These are phyloP conservation scores for Smutsia gigantea DNA, from an alignment of 2,797 vertebrate genomes.

Conservation along the genomic window DNA sequence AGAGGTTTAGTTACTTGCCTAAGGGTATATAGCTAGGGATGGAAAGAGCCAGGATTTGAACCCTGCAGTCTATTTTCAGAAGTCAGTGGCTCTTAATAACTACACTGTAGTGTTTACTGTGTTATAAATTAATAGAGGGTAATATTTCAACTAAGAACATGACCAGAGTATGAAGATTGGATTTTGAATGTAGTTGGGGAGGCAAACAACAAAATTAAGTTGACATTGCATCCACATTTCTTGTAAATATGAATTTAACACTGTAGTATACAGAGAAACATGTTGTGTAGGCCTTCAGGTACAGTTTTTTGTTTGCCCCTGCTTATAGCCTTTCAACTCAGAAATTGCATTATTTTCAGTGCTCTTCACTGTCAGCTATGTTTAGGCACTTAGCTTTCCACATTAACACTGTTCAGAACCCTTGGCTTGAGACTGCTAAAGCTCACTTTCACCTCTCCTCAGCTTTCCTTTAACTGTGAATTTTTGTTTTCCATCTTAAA, in stretches of 20 bases:
- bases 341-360: conserved; percentile 27
- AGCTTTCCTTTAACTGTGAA: conserved; percentile 35
- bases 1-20: conserved; percentile 44
- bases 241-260: not conserved
- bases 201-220: conserved; percentile 6
- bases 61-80: conserved; percentile 43
- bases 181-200: conserved; percentile 51
- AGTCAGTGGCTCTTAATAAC: conserved; percentile 50
- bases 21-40: not conserved
- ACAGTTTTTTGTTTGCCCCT: not conserved
- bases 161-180: conserved; percentile 42
- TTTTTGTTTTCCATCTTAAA: conserved; percentile 60
- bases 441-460: not conserved
- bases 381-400: conserved; percentile 11
- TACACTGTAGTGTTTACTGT: conserved; percentile 42
- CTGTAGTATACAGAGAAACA: not conserved
- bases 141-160: conserved; percentile 50
- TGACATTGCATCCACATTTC: conserved; percentile 5
- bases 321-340: conserved; percentile 17
- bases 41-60: conserved; percentile 56
- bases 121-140: conserved; percentile 38
- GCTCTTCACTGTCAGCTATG: not conserved
- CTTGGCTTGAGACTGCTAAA: conserved; percentile 25
- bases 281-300: conserved; percentile 2
- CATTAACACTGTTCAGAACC: conserved; percentile 45